phyloP scores from a whole-genome alignment of 2,797 vertebrate genomes.

The Erethizon dorsatum region DNA sequence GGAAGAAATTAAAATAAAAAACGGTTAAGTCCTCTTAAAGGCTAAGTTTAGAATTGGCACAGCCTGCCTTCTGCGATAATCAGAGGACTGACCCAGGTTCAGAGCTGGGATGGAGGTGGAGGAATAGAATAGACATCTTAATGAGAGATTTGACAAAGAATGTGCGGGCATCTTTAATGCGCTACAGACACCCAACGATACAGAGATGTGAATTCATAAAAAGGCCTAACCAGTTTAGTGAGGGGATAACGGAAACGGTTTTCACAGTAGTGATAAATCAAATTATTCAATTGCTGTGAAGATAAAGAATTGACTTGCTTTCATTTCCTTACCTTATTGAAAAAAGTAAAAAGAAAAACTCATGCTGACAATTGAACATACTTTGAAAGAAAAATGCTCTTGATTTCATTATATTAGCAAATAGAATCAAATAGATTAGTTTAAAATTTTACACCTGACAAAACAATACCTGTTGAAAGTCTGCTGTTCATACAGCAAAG shows the following conservation, averaged over 20 bases:
- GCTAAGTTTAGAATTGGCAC: too few species aligned
- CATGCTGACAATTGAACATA: background rate
- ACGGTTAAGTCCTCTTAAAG: background rate
- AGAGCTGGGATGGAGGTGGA: accelerated
- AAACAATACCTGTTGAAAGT: background rate
- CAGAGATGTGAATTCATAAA: too few species aligned
- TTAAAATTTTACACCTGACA: background rate
- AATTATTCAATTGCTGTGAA: background rate
- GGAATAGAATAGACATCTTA: background rate
- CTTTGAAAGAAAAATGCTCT: slow-evolving; percentile 3
- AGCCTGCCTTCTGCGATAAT: background rate
- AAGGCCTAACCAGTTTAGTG: background rate
- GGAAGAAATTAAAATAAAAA: background rate
- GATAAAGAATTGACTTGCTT: background rate
- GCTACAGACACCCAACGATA: background rate
- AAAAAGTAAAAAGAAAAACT: background rate
- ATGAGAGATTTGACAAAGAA: background rate
- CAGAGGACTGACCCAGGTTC: background rate
- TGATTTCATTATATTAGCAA: background rate
- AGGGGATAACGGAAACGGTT: background rate
- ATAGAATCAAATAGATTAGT: background rate
- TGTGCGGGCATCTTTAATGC: background rate
- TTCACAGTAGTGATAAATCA: background rate
- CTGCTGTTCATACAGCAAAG: background rate
- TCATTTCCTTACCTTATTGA: background rate